These are phyloP conservation scores for Danaus plexippus DNA, from an alignment of 1,140 invertebrate species.

Conservation along the genomic window DNA sequence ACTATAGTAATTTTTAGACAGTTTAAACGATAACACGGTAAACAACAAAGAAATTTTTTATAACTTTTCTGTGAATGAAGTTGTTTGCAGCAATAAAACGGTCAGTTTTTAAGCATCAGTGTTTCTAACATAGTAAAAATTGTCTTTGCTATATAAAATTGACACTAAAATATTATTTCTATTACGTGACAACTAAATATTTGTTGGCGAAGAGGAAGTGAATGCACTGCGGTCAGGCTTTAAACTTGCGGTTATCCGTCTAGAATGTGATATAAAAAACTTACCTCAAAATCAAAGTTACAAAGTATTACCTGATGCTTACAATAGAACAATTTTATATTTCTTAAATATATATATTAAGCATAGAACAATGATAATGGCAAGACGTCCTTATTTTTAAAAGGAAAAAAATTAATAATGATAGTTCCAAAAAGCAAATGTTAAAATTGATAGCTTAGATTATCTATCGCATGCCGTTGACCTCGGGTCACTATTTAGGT, in stretches of 20 bases:
- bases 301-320: neutral
- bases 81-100: conserved; percentile 11
- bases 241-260: conserved; percentile 10
- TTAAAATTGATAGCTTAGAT: too few relatives aligned
- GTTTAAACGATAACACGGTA: conserved; percentile 14
- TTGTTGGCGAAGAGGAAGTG: conserved; percentile 12
- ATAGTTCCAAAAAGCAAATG: too few relatives aligned
- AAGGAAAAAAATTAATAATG: too few relatives aligned
- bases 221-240: conserved; percentile 14
- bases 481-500: too few relatives aligned
- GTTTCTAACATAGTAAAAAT: conserved; percentile 10
- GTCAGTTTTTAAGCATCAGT: conserved; percentile 8
- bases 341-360: too few relatives aligned
- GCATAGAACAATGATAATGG: too few relatives aligned
- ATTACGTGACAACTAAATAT: conserved; percentile 19
- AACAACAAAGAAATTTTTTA: conserved; percentile 18
- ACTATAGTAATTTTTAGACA: conserved; percentile 19
- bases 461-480: too few relatives aligned
- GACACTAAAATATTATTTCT: conserved; percentile 13
- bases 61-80: conserved; percentile 16
- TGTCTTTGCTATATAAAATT: conserved; percentile 10
- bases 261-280: conserved; percentile 12
- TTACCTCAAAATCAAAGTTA: conserved; percentile 4
- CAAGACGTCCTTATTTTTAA: too few relatives aligned
- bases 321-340: too few relatives aligned